phyloP scores from a whole-genome alignment of 2,888 invertebrate genomes.

The Drosophila koepferae region DNA sequence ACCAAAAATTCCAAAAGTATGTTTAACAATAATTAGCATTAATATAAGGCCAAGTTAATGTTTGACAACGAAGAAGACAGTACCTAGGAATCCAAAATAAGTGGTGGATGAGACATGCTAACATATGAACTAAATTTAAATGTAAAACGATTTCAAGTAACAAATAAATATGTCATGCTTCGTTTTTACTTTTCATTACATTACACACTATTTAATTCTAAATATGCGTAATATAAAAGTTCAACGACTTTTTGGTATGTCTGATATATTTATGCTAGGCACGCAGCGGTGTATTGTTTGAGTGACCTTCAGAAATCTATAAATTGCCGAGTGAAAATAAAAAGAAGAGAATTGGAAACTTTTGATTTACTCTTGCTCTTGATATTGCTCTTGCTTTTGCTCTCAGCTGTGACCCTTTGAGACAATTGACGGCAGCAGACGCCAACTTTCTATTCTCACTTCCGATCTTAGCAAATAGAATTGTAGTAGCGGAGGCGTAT shows the following conservation, averaged over 20 bases:
- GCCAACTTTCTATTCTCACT: slow-evolving; percentile 49
- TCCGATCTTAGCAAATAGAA: slow-evolving; percentile 21
- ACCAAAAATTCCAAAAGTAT: neutral
- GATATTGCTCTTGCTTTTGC: neutral
- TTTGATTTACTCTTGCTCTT: slow-evolving; percentile 7
- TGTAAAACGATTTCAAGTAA: neutral
- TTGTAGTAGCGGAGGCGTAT: slow-evolving; percentile 46
- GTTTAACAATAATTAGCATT: neutral
- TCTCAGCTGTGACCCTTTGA: slow-evolving; percentile 32
- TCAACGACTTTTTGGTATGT: slow-evolving; percentile 56
- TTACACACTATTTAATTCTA: slow-evolving; percentile 6
- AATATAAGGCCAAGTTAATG: neutral
- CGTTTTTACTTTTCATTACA: slow-evolving; percentile 4
- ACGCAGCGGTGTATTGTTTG: slow-evolving; percentile 57
- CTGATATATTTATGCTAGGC: slow-evolving; percentile 57
- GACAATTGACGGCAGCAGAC: slow-evolving; percentile 5
- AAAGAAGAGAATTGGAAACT: slow-evolving; percentile 40
- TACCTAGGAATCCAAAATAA: neutral
- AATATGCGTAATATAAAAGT: slow-evolving; percentile 51
- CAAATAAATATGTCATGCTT: neutral
- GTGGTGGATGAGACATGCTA: neutral
- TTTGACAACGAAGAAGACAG: neutral
- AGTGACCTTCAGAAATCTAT: slow-evolving; percentile 70
- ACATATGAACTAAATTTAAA: neutral
- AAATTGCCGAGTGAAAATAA: slow-evolving; percentile 35